Evolutionary conservation across 2,888 invertebrate species (phyloP), one percentile per base, ranked within the genome.

Genomic region (Oscheius sp.): DNA sequence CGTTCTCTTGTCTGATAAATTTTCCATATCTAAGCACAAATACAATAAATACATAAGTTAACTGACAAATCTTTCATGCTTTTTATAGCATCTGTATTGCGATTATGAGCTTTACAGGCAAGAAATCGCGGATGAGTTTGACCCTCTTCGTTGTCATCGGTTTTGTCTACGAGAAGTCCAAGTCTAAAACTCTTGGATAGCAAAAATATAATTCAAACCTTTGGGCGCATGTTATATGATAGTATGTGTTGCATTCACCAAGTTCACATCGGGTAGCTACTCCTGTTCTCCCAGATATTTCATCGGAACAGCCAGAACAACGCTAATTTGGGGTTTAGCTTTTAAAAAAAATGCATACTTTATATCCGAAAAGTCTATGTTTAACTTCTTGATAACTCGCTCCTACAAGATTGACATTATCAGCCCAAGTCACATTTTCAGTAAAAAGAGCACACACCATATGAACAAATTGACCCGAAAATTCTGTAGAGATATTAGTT

Each of bases 181-280:
- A 77, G 46, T 68, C 82, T 83, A 46, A n/a, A 76, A 71, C 25
- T 8, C 33, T 5, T 39, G n/a, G n/a, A n/a, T n/a, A n/a, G n/a
- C n/a, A n/a, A n/a, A n/a, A n/a, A n/a, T n/a, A n/a, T n/a, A n/a
- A 61, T 3, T 10, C 17, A 6, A 34, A 84, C 81, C 74, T 80
- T 61, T 87, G 86, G 37, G 87, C 87, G 76, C 97, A 98, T 12
- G 96, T 96, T 45, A 96, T 96, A 88, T 98, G 98, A 88, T 97
- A 96, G 89, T 93, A 95, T 0, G 93, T 94, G 86, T 94, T 92
- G 89, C 98, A 98, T 91, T 98, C 92, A 29, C 97, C 98, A 10
- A 97, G 97, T 89, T 99, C 98, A 88, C 98, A 98, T 73, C 93
- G 93, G 65, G 97, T 94, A 86, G 94, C 94, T 15, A 99, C 94